Percentiles rank a stretch among this genome's conserved stretches.
These are phyloP conservation scores for Luehdorfia chinensis DNA, from an alignment of 1,140 invertebrate genomes.

Conservation along the genomic window DNA sequence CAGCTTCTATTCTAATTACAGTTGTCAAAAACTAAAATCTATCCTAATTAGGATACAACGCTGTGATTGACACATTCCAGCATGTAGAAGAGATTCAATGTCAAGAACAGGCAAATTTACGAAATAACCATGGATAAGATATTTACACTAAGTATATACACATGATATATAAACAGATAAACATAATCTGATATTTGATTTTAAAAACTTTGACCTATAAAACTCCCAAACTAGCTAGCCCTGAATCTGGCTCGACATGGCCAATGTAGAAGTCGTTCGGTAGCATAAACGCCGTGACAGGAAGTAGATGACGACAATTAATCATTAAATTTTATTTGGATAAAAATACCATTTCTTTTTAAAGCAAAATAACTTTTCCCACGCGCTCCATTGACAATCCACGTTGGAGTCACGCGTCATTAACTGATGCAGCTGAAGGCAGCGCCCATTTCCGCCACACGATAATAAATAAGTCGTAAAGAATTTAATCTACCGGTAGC, in stretches of 20 bases:
- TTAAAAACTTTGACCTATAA: too few relatives aligned
- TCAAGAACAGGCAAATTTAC: too few relatives aligned
- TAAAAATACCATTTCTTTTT: slow-evolving; percentile 25
- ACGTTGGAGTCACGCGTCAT: slow-evolving; percentile 48
- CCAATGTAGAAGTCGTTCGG: too few relatives aligned
- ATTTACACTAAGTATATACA: too few relatives aligned
- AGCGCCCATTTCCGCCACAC: slow-evolving; percentile 54
- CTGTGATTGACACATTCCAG: too few relatives aligned
- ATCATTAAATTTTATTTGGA: slow-evolving; percentile 12
- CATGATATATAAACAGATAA: too few relatives aligned
- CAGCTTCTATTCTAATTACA: too few relatives aligned
- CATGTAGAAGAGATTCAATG: too few relatives aligned
- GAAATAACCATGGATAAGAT: too few relatives aligned
- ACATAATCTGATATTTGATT: too few relatives aligned
- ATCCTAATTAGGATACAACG: too few relatives aligned
- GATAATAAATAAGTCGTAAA: slow-evolving; percentile 38
- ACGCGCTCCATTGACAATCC: slow-evolving; percentile 46
- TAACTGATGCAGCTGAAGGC: slow-evolving; percentile 31
- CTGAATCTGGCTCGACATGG: neutral
- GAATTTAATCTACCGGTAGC: slow-evolving; percentile 22
- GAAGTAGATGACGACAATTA: neutral
- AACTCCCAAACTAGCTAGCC: neutral
- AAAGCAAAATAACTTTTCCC: slow-evolving; percentile 39
- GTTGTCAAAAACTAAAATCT: too few relatives aligned
- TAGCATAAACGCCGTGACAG: neutral